Evolutionary conservation across 2,888 invertebrate genomes (phyloP), one percentile per base, ranked within the genome.

Genomic region (Malthinus flaveolus): DNA sequence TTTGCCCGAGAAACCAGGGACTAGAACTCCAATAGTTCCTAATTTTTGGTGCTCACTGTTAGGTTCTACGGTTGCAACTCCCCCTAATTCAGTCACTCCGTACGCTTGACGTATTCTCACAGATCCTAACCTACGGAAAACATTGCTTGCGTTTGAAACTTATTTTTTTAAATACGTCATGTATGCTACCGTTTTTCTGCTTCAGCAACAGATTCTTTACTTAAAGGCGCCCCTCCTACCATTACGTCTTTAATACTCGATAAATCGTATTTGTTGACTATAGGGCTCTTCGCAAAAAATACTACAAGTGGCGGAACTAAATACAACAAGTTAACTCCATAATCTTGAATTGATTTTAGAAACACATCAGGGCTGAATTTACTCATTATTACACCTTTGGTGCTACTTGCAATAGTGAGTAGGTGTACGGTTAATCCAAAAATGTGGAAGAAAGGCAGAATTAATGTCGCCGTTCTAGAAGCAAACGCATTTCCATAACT

Each of bases 1-100:
- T 79, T 85, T 87, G 56, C 84, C 84, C 70, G 78, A 81, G 69
- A 82, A 76, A 32, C 85, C 86, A 0, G 83, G 80, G n/a, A 82
- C 81, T 1, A 87, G 80, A 1, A 77, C 78, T 8, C 89, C 89
- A 56, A 85, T 85, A 45, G 85, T 35, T 42, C 44, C 49, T 5
- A 6, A 3, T 32, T 11, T 33, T 11, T 49, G n/a, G 7, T 5
- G 1, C 7, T 2, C 10, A n/a, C 1, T 7, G 5, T 15, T 11
- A 15, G 39, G 9, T 35, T 11, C 23, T 9, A 10, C 7, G 1
- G 23, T 13, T 5, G 32, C 33, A 6, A n/a, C 2, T 15, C 49
- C 35, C 1, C 13, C 13, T 9, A 32, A 12, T 52, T 57, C 57
- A 1, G 57, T 52, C 11, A 52, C 6, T 1, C 57, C 57, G 15